phyloP scores from a whole-genome alignment of 2,113 vertebrate genomes.

The Notarius quadriscutis region DNA sequence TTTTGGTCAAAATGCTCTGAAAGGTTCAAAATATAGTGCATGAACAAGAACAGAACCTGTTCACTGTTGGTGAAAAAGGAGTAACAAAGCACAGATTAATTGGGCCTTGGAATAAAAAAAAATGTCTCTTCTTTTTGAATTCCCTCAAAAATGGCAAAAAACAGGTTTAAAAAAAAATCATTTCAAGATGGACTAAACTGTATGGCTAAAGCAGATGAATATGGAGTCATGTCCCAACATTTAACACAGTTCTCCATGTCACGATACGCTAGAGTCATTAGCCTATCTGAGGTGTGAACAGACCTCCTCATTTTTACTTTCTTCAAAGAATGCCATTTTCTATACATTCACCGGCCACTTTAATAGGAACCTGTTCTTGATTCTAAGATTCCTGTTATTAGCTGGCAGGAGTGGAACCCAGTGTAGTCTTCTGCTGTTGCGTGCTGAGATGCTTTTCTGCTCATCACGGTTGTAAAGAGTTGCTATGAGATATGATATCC shows the following conservation, averaged over 20 bases:
- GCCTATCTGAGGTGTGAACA: slow-evolving; percentile 25
- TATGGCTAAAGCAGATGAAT: slow-evolving; percentile 29
- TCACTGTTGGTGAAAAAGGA: too few species aligned
- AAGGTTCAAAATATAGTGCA: too few species aligned
- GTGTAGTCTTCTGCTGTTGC: too few species aligned
- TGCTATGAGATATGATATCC: too few species aligned
- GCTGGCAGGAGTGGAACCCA: too few species aligned
- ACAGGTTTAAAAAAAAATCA: neutral
- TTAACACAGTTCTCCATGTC: slow-evolving; percentile 16
- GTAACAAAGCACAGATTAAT: neutral
- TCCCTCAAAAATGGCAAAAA: neutral
- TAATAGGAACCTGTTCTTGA: too few species aligned
- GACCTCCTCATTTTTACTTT: neutral
- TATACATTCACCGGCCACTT: too few species aligned
- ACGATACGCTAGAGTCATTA: slow-evolving; percentile 45
- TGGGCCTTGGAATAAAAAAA: neutral
- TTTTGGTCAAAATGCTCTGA: too few species aligned
- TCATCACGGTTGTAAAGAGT: too few species aligned
- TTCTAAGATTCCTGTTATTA: too few species aligned
- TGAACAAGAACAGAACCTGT: too few species aligned
- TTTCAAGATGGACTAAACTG: neutral
- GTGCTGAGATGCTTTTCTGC: too few species aligned
- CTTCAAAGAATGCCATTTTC: neutral
- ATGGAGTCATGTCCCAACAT: slow-evolving; percentile 30
- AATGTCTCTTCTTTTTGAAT: neutral